phyloP scores from a whole-genome alignment of 2,888 invertebrate genomes.

The Cerceris ruficornis region DNA sequence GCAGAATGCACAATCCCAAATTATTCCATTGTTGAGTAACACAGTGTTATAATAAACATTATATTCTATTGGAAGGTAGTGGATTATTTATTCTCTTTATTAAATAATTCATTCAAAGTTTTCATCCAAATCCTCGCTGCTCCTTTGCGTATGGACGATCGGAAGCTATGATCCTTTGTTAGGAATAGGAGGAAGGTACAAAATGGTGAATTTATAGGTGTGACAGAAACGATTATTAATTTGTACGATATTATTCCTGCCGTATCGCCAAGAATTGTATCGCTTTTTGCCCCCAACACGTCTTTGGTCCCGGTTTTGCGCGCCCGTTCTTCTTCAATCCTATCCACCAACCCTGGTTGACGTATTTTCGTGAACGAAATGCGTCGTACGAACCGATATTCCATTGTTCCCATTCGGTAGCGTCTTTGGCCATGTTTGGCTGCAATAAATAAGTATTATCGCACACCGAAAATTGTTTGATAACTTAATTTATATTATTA shows the following conservation, averaged over 20 bases:
- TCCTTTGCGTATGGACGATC: neutral
- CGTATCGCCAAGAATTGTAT: constrained; percentile 83
- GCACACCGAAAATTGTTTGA: neutral
- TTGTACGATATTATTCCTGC: constrained; percentile 41
- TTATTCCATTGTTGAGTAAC: constrained; percentile 72
- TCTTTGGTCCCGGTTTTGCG: constrained; percentile 84
- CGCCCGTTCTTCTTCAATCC: constrained; percentile 85
- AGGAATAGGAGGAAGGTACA: neutral
- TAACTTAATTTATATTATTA: neutral
- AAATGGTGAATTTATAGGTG: too few relatives aligned
- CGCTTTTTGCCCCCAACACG: constrained; percentile 84
- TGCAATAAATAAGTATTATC: constrained; percentile 69
- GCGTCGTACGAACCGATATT: constrained; percentile 83
- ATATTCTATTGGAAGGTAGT: constrained; percentile 69
- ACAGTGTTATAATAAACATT: constrained; percentile 77
- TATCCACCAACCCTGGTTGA: constrained; percentile 85
- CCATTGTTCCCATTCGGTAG: constrained; percentile 84
- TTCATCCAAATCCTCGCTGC: neutral
- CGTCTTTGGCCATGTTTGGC: constrained; percentile 81
- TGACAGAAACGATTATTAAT: too few relatives aligned
- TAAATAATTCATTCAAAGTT: neutral
- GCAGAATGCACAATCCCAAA: constrained; percentile 75
- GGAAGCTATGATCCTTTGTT: neutral
- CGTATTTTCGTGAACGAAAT: constrained; percentile 84
- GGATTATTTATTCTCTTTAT: constrained; percentile 11